A percentile compares a stretch with the other conserved stretches of the same genome.
These are phyloP conservation scores for Potamarius usumacintae DNA, from an alignment of 2,113 vertebrate species.

Conservation along the genomic window DNA sequence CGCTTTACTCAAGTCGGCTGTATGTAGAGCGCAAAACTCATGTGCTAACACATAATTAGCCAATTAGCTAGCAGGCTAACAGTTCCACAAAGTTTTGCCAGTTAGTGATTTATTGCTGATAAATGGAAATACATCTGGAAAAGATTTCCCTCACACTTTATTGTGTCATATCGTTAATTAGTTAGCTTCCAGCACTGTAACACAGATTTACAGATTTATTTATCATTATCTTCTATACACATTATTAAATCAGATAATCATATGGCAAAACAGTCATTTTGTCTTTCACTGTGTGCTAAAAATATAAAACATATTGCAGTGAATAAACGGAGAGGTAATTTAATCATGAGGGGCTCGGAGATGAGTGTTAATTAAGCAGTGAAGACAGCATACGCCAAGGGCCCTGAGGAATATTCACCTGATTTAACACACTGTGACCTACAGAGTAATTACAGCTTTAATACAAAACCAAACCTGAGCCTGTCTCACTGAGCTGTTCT, in stretches of 20 bases:
- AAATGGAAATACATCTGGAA: not conserved
- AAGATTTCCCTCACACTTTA: not conserved
- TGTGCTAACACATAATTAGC: not conserved
- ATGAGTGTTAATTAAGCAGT: conserved; percentile 52
- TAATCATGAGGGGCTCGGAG: conserved; percentile 43
- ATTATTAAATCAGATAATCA: conserved; percentile 5
- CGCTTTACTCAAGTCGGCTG: not conserved
- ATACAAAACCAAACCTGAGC: conserved; percentile 20
- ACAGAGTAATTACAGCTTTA: conserved; percentile 51
- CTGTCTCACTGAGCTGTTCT: not conserved
- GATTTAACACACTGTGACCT: conserved; percentile 52
- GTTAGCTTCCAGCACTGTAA: not conserved
- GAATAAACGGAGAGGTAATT: conserved; percentile 44
- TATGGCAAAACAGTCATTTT: conserved; percentile 6
- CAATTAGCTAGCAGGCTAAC: not conserved
- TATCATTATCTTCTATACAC: not conserved
- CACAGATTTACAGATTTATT: not conserved
- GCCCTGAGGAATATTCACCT: conserved; percentile 46
- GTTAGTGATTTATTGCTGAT: not conserved
- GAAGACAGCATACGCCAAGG: conserved; percentile 33
- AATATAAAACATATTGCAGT: conserved; percentile 38
- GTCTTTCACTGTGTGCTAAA: conserved; percentile 36
- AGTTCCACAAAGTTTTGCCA: not conserved
- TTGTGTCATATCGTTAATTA: not conserved
- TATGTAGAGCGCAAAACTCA: not conserved